Percentiles rank a stretch among this genome's conserved stretches.
Evolutionary conservation across 1,140 invertebrate genomes (phyloP).

Genomic region (Rhagoletis zephyria): DNA sequence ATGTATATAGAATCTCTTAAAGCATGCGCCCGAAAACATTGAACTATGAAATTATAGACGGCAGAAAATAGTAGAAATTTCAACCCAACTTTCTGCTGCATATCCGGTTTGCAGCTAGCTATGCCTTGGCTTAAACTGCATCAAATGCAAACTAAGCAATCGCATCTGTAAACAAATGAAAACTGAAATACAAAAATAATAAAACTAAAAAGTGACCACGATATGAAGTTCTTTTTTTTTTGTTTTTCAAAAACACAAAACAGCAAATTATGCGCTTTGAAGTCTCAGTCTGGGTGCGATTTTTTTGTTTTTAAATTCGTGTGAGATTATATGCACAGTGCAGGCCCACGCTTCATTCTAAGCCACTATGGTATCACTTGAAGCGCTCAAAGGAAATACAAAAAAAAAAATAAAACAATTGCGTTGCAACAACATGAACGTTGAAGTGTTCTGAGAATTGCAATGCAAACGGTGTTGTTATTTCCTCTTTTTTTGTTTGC

Average conservation of each 20-base stretch:
- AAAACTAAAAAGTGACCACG: not conserved
- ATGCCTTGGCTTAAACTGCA: not conserved
- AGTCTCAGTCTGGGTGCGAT: not conserved
- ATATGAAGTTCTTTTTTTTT: not conserved
- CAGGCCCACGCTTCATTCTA: not conserved
- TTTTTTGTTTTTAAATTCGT: not conserved
- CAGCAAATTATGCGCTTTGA: conserved; percentile 31
- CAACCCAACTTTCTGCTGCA: not conserved
- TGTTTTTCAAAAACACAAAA: not conserved
- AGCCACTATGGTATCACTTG: too few relatives aligned
- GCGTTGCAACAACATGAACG: conserved; percentile 17
- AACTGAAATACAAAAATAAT: not conserved
- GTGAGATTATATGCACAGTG: not conserved
- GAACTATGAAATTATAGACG: not conserved
- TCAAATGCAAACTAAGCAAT: conserved; percentile 19
- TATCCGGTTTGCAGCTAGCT: not conserved
- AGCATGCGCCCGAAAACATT: not conserved
- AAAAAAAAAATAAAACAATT: not conserved
- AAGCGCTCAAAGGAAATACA: not conserved
- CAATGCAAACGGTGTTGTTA: not conserved
- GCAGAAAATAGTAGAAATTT: not conserved
- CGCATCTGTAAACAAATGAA: conserved; percentile 1
- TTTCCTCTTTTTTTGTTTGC: not conserved
- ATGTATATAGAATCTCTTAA: not conserved
- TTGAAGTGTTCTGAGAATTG: conserved; percentile 41